A percentile compares a stretch with the other conserved stretches of the same genome.
These are phyloP conservation scores for Ecliptopera silaceata DNA, from an alignment of 2,888 invertebrate species.

Conservation along the genomic window DNA sequence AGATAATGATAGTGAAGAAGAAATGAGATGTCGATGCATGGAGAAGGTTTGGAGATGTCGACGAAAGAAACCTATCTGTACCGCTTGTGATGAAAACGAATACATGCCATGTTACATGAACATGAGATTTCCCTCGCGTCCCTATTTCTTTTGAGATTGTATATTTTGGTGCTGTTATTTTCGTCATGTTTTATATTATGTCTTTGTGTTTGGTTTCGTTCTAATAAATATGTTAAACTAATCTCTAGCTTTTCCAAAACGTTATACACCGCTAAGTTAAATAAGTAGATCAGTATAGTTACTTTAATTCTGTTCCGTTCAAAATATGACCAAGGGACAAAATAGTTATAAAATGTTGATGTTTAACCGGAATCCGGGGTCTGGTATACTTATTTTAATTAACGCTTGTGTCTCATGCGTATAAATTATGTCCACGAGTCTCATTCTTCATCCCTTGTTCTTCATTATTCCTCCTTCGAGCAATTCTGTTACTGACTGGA, in stretches of 20 bases:
- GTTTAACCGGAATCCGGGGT: too few relatives aligned
- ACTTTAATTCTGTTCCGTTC: too few relatives aligned
- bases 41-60: conserved; percentile 36
- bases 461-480: too few relatives aligned
- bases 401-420: too few relatives aligned
- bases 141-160: conserved; percentile 37
- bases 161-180: neutral
- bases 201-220: conserved; percentile 6
- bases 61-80: conserved; percentile 25
- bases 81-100: conserved; percentile 30
- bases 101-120: conserved; percentile 36
- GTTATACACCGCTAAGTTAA: too few relatives aligned
- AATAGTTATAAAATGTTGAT: too few relatives aligned
- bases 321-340: too few relatives aligned
- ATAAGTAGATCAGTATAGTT: too few relatives aligned
- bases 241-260: neutral
- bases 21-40: conserved; percentile 37
- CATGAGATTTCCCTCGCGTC: conserved; percentile 35
- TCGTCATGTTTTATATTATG: conserved; percentile 2
- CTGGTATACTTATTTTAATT: too few relatives aligned
- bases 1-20: conserved; percentile 39
- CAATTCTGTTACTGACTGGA: too few relatives aligned
- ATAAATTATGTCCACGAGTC: too few relatives aligned
- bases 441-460: too few relatives aligned
- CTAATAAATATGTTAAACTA: conserved; percentile 9